phyloP scores from a whole-genome alignment of 2,113 vertebrate species.

The Poeciliopsis retropinna region DNA sequence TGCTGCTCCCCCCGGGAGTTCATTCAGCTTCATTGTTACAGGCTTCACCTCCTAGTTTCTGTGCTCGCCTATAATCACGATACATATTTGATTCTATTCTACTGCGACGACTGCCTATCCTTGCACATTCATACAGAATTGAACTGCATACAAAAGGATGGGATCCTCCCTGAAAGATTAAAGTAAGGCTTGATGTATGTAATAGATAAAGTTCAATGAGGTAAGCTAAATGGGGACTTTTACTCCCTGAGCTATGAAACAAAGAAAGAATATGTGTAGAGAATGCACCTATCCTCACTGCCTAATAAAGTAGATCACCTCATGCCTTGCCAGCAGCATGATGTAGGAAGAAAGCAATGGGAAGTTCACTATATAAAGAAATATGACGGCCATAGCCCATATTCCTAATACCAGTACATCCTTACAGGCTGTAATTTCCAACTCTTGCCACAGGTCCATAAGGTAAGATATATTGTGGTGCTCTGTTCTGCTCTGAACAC shows the following conservation, averaged over 20 bases:
- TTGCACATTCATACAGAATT: slow-evolving; percentile 8
- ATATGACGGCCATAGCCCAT: slow-evolving; percentile 44
- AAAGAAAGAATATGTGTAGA: slow-evolving; percentile 7
- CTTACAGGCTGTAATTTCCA: slow-evolving; percentile 40
- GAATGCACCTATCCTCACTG: slow-evolving; percentile 33
- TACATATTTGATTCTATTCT: slow-evolving; percentile 10
- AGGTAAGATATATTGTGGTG: slow-evolving; percentile 35
- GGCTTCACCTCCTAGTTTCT: slow-evolving; percentile 2
- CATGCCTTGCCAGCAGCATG: slow-evolving; percentile 30
- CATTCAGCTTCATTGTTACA: not conserved
- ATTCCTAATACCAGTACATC: slow-evolving; percentile 44
- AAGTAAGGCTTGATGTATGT: slow-evolving; percentile 28
- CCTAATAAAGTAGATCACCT: slow-evolving; percentile 41
- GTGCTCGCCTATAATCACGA: slow-evolving; percentile 2
- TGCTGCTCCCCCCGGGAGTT: not conserved
- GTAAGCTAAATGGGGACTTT: slow-evolving; percentile 22
- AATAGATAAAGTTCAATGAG: slow-evolving; percentile 42
- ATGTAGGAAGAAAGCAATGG: slow-evolving; percentile 37
- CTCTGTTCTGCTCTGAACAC: slow-evolving; percentile 24
- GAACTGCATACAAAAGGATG: not conserved
- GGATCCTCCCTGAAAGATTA: slow-evolving; percentile 16
- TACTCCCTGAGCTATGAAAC: slow-evolving; percentile 18
- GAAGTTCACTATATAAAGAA: slow-evolving; percentile 46
- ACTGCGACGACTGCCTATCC: slow-evolving; percentile 6
- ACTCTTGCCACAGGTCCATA: slow-evolving; percentile 44